Evolutionary conservation across 2,797 vertebrate species (phyloP), one percentile per base, ranked within the genome.

Genomic region (Synaphobranchus kaupii): DNA sequence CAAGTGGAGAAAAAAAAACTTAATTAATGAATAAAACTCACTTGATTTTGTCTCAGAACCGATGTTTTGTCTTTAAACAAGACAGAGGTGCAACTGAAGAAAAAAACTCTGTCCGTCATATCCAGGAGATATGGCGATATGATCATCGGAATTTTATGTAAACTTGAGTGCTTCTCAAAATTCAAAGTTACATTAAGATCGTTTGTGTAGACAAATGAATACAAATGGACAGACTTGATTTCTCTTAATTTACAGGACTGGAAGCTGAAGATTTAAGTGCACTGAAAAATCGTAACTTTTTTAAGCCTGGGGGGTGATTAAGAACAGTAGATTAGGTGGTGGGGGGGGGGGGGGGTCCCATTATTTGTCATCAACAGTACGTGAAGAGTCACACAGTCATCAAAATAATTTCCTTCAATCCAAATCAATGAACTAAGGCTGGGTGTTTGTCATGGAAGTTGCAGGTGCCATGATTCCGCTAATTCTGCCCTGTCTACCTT

Each of bases 331-430:
- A 39, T 39, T 39, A 2, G 39, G 39, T 39, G 39, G 39, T n/a
- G 8, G 7, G 52, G 52, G 52, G 9, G 54, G 12, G 54, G 50
- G 7, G 50, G 50, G 4, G 9, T 13, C 15, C 54, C 54, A 56
- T 56, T 71, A 71, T 71, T 71, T 71, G 66, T 71, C 66, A 71
- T 71, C 28, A 71, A 71, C 66, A 71, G n/a, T 71, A 71, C 31
- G 66, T 10, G 9, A 2, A 25, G n/a, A 31, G 66, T 28, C 66
- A 68, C 66, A 68, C 66, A 28, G 66, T 71, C 54, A 3, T 56
- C 54, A 56, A 56, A 56, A 39, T 39, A 39, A 39, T n/a, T n/a
- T n/a, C n/a, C n/a, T n/a, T n/a, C n/a, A n/a, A n/a, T n/a, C n/a
- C n/a, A n/a, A n/a, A n/a, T n/a, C n/a, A n/a, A n/a, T n/a, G n/a